These are phyloP conservation scores for Microhierax caerulescens DNA, from an alignment of 2,797 vertebrate genomes.

Conservation along the genomic window DNA sequence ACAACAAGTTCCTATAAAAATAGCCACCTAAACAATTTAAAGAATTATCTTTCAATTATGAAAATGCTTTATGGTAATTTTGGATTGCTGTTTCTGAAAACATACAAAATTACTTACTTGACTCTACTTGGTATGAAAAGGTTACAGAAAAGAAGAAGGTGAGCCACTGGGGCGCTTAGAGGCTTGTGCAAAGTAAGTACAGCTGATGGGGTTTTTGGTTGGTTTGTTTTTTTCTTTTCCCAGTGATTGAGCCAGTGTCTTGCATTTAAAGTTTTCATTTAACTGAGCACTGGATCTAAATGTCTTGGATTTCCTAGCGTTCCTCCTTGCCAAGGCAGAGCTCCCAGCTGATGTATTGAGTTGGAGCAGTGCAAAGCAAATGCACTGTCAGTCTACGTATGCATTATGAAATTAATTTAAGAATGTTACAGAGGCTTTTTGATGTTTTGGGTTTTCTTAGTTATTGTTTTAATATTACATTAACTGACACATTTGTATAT, in stretches of 20 bases:
- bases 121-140: neutral
- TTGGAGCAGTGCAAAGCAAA: neutral
- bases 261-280: neutral
- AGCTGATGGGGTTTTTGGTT: neutral
- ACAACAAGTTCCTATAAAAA: neutral
- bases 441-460: neutral
- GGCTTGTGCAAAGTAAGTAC: constrained; percentile 85
- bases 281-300: neutral
- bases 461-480: neutral
- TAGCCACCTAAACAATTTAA: neutral
- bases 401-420: neutral
- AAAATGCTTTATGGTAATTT: neutral
- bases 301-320: neutral
- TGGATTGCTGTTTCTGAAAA: neutral
- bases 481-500: neutral
- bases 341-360: neutral
- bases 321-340: neutral
- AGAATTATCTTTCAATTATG: neutral
- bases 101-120: neutral
- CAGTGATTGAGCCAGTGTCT: neutral
- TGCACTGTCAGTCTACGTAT: neutral
- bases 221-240: neutral
- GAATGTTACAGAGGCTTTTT: neutral
- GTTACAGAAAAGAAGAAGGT: neutral
- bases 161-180: constrained; percentile 66